Evolutionary conservation across 1,140 invertebrate species (phyloP).

Genomic region (Trachymyrmex cornetzi): DNA sequence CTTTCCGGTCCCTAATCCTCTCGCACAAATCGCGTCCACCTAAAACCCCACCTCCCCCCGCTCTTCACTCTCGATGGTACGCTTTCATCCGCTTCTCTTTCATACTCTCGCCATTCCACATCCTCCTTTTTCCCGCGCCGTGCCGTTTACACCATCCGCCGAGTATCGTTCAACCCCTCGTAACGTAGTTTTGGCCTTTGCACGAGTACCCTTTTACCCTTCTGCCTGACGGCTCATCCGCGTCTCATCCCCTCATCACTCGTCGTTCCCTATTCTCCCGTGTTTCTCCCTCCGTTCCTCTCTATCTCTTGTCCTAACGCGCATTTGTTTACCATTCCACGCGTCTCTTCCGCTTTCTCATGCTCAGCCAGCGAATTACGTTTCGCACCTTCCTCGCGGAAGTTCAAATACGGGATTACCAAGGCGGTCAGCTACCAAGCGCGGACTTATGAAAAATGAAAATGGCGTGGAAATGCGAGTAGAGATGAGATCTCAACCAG

Average conservation of each 20-base stretch:
- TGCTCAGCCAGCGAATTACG: slow-evolving; percentile 73
- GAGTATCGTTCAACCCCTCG: slow-evolving; percentile 53
- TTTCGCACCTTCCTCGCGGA: slow-evolving; percentile 73
- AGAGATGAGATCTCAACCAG: slow-evolving; percentile 14
- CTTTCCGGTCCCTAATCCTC: slow-evolving; percentile 51
- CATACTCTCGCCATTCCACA: slow-evolving; percentile 30
- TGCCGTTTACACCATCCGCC: slow-evolving; percentile 55
- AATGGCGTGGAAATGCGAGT: slow-evolving; percentile 42
- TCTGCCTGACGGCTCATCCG: slow-evolving; percentile 48
- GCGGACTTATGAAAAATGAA: slow-evolving; percentile 67
- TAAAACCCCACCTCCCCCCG: slow-evolving; percentile 6
- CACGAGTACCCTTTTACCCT: slow-evolving; percentile 61
- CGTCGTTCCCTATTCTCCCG: slow-evolving; percentile 16
- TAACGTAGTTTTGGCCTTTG: slow-evolving; percentile 70
- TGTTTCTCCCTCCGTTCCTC: not conserved
- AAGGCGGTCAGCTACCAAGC: slow-evolving; percentile 65
- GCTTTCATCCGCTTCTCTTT: slow-evolving; percentile 59
- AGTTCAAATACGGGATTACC: slow-evolving; percentile 75
- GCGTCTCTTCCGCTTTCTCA: slow-evolving; percentile 53
- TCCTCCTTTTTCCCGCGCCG: slow-evolving; percentile 17
- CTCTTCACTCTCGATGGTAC: not conserved
- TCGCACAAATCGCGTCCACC: slow-evolving; percentile 57
- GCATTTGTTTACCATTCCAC: slow-evolving; percentile 10
- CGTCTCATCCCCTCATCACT: not conserved
- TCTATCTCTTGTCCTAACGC: slow-evolving; percentile 14